Percentiles rank a stretch among this genome's conserved stretches.
These are phyloP conservation scores for Myotis davidii DNA, from an alignment of 2,113 vertebrate genomes.

Conservation along the genomic window DNA sequence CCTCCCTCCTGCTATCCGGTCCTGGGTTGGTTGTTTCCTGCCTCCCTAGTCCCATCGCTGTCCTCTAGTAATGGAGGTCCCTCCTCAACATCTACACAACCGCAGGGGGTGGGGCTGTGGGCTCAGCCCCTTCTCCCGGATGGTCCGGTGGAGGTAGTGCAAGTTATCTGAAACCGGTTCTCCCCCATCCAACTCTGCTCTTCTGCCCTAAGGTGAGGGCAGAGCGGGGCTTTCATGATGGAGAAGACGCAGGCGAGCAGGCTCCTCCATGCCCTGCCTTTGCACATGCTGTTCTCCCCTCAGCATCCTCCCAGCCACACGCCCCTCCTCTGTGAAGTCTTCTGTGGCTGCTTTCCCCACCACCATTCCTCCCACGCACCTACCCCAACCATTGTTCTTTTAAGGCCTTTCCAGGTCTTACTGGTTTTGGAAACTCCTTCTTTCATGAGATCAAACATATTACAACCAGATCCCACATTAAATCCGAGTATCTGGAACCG, in stretches of 20 bases:
- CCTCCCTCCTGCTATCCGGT: neutral
- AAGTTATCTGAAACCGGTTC: neutral
- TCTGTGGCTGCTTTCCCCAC: neutral
- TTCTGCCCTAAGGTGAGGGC: neutral
- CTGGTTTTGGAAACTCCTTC: neutral
- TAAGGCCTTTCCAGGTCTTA: neutral
- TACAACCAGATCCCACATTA: neutral
- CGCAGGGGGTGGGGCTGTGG: accelerated
- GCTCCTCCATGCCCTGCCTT: neutral
- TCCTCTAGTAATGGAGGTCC: neutral
- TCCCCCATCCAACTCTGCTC: neutral
- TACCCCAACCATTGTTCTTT: neutral
- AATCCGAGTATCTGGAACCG: neutral
- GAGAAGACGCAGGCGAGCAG: neutral
- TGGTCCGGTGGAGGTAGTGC: neutral
- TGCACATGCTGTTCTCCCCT: neutral
- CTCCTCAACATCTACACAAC: neutral
- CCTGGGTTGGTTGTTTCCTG: neutral
- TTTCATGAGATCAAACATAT: neutral
- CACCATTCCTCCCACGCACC: accelerated
- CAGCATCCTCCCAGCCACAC: neutral
- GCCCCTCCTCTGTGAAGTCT: neutral
- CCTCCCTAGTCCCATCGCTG: accelerated
- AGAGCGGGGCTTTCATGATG: neutral
- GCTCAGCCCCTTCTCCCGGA: neutral